phyloP scores from a whole-genome alignment of 2,797 vertebrate genomes.

The Yasuhikotakia modesta region DNA sequence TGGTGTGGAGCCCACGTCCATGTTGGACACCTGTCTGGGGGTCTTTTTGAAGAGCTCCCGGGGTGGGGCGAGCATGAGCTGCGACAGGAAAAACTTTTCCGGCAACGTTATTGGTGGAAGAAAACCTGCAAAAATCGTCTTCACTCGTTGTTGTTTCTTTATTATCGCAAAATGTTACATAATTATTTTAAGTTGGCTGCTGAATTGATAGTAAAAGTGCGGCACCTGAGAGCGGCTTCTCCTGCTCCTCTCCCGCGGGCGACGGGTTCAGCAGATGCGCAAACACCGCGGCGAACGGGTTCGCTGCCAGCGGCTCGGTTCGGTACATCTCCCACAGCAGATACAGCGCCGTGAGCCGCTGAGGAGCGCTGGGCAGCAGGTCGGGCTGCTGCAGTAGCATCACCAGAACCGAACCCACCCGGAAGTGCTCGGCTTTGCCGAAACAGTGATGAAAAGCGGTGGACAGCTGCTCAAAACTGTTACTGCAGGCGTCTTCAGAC shows the following conservation, averaged over 20 bases:
- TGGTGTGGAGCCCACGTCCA: slow-evolving; percentile 89
- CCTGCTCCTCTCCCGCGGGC: slow-evolving; percentile 84
- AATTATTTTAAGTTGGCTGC: too few relatives aligned
- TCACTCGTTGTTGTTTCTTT: too few relatives aligned
- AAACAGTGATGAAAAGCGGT: slow-evolving; percentile 96
- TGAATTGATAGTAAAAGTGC: too few relatives aligned
- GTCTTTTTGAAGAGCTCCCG: slow-evolving; percentile 98
- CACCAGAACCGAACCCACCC: slow-evolving; percentile 91
- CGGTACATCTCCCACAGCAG: slow-evolving; percentile 99
- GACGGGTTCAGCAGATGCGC: slow-evolving; percentile 92
- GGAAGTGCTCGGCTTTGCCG: slow-evolving; percentile 93
- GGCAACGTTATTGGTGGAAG: slow-evolving; percentile 94
- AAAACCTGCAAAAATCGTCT: slow-evolving; percentile 82
- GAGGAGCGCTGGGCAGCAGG: slow-evolving; percentile 90
- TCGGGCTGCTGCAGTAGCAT: slow-evolving; percentile 96
- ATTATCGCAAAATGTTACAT: too few relatives aligned
- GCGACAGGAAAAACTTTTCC: slow-evolving; percentile 97
- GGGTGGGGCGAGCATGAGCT: slow-evolving; percentile 96
- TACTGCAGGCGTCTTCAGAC: slow-evolving; percentile 93
- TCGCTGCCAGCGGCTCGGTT: slow-evolving; percentile 94
- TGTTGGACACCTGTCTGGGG: slow-evolving; percentile 91
- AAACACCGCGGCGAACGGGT: slow-evolving; percentile 96
- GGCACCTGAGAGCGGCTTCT: slow-evolving; percentile 87
- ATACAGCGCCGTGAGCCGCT: slow-evolving; percentile 95
- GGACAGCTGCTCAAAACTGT: slow-evolving; percentile 92